Evolutionary conservation across 2,113 vertebrate species (phyloP).

Genomic region (Crypturellus undulatus): DNA sequence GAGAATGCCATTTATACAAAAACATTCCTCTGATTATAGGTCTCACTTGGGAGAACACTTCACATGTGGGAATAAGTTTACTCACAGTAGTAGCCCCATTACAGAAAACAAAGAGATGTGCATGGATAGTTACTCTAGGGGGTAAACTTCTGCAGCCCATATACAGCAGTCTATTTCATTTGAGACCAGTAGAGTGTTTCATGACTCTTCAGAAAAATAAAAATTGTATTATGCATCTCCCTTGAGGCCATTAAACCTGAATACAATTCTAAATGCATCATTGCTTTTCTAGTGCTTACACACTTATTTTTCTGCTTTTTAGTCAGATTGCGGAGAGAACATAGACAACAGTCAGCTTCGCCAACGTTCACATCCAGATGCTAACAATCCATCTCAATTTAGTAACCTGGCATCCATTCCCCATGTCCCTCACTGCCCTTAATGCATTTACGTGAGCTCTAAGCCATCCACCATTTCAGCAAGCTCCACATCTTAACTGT

Average conservation of each 20-base stretch:
- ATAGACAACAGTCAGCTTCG: conserved; percentile 36
- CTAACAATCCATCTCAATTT: conserved; percentile 32
- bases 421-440: background rate
- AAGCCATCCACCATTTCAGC: background rate
- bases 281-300: conserved; percentile 55
- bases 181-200: conserved; percentile 50
- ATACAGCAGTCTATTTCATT: conserved; percentile 7
- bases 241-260: conserved; percentile 55
- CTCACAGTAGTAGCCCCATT: conserved; percentile 40
- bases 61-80: conserved; percentile 51
- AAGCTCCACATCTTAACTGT: background rate
- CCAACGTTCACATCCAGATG: conserved; percentile 7
- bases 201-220: conserved; percentile 38
- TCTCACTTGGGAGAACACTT: conserved; percentile 49
- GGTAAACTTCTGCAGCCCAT: conserved; percentile 7
- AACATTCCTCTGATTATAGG: conserved; percentile 52
- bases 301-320: conserved; percentile 60
- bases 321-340: conserved; percentile 28
- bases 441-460: background rate
- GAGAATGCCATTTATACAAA: conserved; percentile 57
- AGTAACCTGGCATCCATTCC: background rate
- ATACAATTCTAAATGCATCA: conserved; percentile 61
- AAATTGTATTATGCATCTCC: conserved; percentile 37
- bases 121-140: conserved; percentile 35
- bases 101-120: conserved; percentile 42